Base-by-base conservation (phyloP, 2,888 invertebrate species). In the Operophtera brumata region DNA sequence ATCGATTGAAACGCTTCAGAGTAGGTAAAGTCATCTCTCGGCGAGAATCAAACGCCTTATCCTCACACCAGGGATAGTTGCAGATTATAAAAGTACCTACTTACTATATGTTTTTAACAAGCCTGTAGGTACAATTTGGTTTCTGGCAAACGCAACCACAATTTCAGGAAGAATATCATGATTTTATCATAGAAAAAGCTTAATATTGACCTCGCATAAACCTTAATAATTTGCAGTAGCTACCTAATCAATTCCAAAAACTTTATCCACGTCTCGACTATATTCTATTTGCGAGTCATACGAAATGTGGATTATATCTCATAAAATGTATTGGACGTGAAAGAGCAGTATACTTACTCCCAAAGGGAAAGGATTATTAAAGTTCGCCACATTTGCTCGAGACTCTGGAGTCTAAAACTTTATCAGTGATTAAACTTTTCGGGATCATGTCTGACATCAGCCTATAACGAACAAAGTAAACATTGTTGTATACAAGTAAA, bases 1-100 rank as follows among this genome's bases (percentile, higher is more conserved):
- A 53, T 59, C 62, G 63, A 66, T 70, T 56, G 62, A 64, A 58
- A 57, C 50, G 61, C 61, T 70, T 57, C 47, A 58, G 49, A 55
- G 52, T 20, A 20, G 20, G 20, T 57, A 53, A 47, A 62, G 57
- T 64, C 50, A 58, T 61, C 47, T 61, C 48, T 50, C 47, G 13
- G 9, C 26, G 50, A 41, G 41, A 52, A 41, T 34, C 34, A 11
- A 47, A 37, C 28, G 32, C 30, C 30, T 3, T 20, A 20, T 20
- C 2, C 20, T 20, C 4, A 20, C 32, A 20, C 32, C 14, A 47
- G 8, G 28, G 40, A 40, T 55, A 41, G 47, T 49, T 42, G n/a
- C 12, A 26, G 36, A 26, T 3, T 20, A 45, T 47, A 40, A 44
- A 47, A 40, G n/a, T n/a, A n/a, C n/a, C n/a, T n/a, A n/a, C n/a